phyloP scores from a whole-genome alignment of 2,113 vertebrate genomes.

The Cebus imitator region DNA sequence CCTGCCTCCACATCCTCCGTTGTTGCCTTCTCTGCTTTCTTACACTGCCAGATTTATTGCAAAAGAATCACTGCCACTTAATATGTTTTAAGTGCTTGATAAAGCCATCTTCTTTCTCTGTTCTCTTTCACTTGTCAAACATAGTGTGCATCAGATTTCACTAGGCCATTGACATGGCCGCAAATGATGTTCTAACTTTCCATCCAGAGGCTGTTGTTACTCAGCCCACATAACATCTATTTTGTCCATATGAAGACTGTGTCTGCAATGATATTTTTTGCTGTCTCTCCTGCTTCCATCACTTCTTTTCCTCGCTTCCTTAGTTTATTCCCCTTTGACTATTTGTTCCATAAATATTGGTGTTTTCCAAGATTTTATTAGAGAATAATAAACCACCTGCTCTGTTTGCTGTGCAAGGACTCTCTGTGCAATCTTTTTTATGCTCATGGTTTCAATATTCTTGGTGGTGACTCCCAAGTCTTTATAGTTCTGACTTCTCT shows the following conservation, averaged over 20 bases:
- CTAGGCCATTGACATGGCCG: neutral
- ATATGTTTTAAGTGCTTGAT: neutral
- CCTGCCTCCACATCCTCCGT: neutral
- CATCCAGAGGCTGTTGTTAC: neutral
- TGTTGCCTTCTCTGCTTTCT: neutral
- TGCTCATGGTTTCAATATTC: neutral
- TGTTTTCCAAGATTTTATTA: neutral
- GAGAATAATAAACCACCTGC: neutral
- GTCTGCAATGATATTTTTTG: neutral
- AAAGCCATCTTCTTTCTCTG: neutral
- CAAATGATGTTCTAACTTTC: neutral
- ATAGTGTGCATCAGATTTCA: neutral
- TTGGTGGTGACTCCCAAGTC: neutral
- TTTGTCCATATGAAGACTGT: neutral
- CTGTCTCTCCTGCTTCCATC: neutral
- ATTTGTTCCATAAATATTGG: neutral
- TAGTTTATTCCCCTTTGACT: neutral
- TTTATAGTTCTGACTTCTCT: constrained; percentile 23
- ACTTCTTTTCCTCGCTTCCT: neutral
- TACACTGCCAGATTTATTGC: neutral
- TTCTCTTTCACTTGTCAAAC: neutral
- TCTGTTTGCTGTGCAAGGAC: neutral
- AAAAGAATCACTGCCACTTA: neutral
- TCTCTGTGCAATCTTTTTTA: neutral
- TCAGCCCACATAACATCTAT: neutral